A percentile compares a stretch with the other conserved stretches of the same genome.
Conservation (phyloP, 2,888 invertebrate genomes). For the Spodoptera littoralis region DNA sequence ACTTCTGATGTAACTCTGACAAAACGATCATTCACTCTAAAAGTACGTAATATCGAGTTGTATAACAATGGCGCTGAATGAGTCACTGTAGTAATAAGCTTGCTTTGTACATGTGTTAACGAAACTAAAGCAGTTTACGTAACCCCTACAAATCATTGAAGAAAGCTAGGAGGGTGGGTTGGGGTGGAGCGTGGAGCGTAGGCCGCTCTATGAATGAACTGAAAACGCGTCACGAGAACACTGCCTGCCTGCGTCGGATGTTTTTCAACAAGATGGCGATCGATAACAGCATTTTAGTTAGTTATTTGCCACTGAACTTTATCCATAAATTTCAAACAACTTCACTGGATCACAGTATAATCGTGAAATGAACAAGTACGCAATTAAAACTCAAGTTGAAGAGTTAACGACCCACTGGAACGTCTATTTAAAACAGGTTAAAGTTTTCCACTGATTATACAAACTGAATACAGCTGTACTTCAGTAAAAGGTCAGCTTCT, state of each 20-base stretch:
- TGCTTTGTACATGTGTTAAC: conserved; percentile 34
- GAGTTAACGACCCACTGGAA: too few species aligned
- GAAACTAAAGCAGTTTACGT: conserved; percentile 53
- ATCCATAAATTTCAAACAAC: too few species aligned
- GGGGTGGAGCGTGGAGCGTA: conserved; percentile 49
- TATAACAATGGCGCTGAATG: conserved; percentile 32
- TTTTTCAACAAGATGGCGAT: conserved; percentile 43
- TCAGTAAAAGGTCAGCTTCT: conserved; percentile 1
- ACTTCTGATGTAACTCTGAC: too few species aligned
- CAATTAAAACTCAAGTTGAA: too few species aligned
- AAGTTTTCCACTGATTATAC: neutral
- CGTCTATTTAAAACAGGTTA: too few species aligned
- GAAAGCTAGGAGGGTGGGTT: conserved; percentile 45
- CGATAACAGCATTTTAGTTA: conserved; percentile 40
- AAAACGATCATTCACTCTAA: too few species aligned
- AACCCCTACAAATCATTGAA: conserved; percentile 56
- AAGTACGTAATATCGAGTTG: conserved; percentile 9
- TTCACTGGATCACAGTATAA: too few species aligned
- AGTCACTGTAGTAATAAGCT: conserved; percentile 31
- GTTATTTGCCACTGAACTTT: too few species aligned
- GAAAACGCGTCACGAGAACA: conserved; percentile 52
- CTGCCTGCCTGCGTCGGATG: conserved; percentile 35
- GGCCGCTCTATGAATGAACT: conserved; percentile 70
- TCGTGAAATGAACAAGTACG: too few species aligned
- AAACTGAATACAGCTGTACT: neutral